Evolutionary conservation across 2,888 invertebrate species (phyloP).

Genomic region (Luffia ferchaultella): DNA sequence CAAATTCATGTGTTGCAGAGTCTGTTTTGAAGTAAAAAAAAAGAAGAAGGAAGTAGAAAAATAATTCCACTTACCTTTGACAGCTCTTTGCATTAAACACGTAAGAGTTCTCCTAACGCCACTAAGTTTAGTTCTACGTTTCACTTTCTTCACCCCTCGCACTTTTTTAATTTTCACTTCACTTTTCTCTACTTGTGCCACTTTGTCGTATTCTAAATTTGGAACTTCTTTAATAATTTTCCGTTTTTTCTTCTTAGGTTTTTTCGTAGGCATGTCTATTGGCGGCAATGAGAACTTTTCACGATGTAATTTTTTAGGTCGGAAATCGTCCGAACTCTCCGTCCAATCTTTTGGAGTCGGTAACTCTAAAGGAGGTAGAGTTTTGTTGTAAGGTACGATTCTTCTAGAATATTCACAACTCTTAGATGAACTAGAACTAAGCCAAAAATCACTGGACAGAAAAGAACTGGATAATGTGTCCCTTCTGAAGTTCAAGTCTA

Average conservation of each 20-base stretch:
- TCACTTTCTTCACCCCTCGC: slow-evolving; percentile 24
- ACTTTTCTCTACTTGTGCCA: slow-evolving; percentile 16
- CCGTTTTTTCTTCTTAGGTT: background rate
- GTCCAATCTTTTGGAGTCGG: slow-evolving; percentile 25
- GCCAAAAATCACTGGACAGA: slow-evolving; percentile 36
- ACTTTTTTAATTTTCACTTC: slow-evolving; percentile 16
- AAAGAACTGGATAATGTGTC: slow-evolving; percentile 34
- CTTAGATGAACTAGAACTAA: slow-evolving; percentile 27
- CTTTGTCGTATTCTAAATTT: slow-evolving; percentile 20
- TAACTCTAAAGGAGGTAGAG: slow-evolving; percentile 40
- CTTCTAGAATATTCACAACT: slow-evolving; percentile 25
- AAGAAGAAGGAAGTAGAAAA: no score
- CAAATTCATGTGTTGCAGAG: no score
- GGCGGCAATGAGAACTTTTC: slow-evolving; percentile 24
- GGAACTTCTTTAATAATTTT: slow-evolving; percentile 11
- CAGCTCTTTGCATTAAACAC: slow-evolving; percentile 33
- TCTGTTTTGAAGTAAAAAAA: no score
- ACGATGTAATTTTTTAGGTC: slow-evolving; percentile 28
- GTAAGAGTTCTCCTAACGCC: slow-evolving; percentile 38
- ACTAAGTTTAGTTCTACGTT: slow-evolving; percentile 23
- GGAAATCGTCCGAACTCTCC: slow-evolving; percentile 29
- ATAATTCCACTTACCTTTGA: slow-evolving; percentile 36
- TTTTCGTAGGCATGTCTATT: slow-evolving; percentile 26
- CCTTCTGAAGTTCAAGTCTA: slow-evolving; percentile 5
- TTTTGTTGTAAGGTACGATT: slow-evolving; percentile 29